These are phyloP conservation scores for Festucalex cinctus DNA, from an alignment of 2,113 vertebrate genomes.

Conservation along the genomic window DNA sequence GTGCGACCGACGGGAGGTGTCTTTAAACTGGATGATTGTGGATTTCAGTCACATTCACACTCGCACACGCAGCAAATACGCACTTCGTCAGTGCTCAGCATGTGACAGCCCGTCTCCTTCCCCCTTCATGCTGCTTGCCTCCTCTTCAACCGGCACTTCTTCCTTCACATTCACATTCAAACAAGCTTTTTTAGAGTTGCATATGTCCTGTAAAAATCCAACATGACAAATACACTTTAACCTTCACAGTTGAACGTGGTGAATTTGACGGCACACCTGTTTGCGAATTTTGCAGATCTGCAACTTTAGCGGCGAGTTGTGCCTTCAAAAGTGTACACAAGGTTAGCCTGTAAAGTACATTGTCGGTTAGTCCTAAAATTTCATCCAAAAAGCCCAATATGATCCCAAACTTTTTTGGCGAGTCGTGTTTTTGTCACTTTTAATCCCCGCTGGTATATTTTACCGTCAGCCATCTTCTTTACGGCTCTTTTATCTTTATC, in stretches of 20 bases:
- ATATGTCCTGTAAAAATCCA: constrained; percentile 12
- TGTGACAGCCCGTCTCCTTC: constrained; percentile 60
- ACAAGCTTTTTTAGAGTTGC: constrained; percentile 23
- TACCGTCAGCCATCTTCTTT: neutral
- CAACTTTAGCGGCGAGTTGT: too few relatives aligned
- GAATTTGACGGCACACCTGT: too few relatives aligned
- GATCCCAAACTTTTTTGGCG: neutral
- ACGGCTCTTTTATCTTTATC: constrained; percentile 6
- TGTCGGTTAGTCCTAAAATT: neutral
- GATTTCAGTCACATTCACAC: constrained; percentile 58
- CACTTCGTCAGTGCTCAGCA: constrained; percentile 46
- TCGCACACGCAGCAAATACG: neutral
- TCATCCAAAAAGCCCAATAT: neutral
- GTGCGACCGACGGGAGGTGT: neutral
- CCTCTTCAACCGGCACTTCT: constrained; percentile 14
- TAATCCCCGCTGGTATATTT: constrained; percentile 18
- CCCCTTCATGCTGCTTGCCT: constrained; percentile 55
- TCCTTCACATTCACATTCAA: constrained; percentile 12
- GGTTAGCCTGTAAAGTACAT: too few relatives aligned
- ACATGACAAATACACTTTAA: too few relatives aligned
- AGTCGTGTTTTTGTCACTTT: constrained; percentile 10
- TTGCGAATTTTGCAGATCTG: too few relatives aligned
- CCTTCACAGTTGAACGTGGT: too few relatives aligned
- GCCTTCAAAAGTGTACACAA: too few relatives aligned
- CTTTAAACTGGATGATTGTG: constrained; percentile 35